These are phyloP conservation scores for Pelmatolapia mariae DNA, from an alignment of 2,113 vertebrate species.

Conservation along the genomic window DNA sequence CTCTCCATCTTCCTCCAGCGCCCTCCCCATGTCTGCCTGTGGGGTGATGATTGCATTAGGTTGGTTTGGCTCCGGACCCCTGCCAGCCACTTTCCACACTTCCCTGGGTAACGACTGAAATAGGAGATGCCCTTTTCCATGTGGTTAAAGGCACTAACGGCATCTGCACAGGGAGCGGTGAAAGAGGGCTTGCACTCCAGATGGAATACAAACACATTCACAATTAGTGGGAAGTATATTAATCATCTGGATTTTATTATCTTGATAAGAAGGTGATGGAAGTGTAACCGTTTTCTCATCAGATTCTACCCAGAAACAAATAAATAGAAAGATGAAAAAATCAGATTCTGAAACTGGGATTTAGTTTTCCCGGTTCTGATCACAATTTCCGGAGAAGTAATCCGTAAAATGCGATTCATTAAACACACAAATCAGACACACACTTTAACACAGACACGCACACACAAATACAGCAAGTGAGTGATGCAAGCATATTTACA, in stretches of 20 bases:
- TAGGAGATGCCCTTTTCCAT: constrained; percentile 53
- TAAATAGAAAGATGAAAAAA: background rate
- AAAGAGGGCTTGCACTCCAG: constrained; percentile 1
- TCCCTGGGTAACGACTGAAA: constrained; percentile 61
- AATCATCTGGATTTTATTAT: background rate
- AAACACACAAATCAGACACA: background rate
- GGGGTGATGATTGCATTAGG: constrained; percentile 58
- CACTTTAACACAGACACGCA: background rate
- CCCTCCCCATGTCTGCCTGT: background rate
- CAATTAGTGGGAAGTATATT: background rate
- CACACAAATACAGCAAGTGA: background rate
- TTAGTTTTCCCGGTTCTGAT: background rate
- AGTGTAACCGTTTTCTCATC: background rate
- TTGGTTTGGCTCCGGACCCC: constrained; percentile 35
- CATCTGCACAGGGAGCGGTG: constrained; percentile 24
- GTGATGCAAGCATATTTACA: constrained; percentile 14
- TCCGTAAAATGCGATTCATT: background rate
- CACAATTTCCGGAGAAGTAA: background rate
- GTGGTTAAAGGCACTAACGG: constrained; percentile 47
- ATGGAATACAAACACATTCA: background rate
- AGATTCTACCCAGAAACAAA: background rate
- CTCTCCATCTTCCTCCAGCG: constrained; percentile 2
- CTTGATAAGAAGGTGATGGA: background rate
- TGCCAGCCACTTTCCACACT: constrained; percentile 53
- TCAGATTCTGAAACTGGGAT: background rate